Evolutionary conservation across 2,113 vertebrate genomes (phyloP).

Genomic region (Conger conger): DNA sequence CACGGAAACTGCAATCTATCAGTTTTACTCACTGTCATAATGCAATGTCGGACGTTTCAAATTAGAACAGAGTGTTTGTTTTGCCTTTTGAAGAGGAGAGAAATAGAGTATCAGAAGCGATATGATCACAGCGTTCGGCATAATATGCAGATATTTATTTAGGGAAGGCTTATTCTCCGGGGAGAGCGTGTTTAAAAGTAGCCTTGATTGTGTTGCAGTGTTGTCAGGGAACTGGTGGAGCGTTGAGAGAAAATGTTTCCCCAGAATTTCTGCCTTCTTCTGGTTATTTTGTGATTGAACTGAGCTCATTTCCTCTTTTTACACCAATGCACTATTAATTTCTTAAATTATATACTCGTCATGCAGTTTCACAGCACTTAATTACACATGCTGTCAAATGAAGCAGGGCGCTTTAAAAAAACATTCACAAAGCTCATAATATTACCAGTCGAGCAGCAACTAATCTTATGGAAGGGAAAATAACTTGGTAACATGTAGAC

Average conservation of each 20-base stretch:
- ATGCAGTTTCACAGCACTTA: background rate
- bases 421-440: background rate
- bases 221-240: background rate
- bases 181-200: background rate
- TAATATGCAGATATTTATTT: background rate
- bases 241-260: background rate
- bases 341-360: no score
- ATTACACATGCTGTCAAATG: background rate
- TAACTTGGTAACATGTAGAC: background rate
- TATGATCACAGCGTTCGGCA: background rate
- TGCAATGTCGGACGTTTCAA: background rate
- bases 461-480: background rate
- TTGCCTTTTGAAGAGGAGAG: background rate
- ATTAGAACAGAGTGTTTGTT: background rate
- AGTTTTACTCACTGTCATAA: background rate
- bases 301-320: no score
- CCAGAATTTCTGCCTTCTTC: background rate
- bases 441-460: background rate
- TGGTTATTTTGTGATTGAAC: background rate
- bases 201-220: background rate
- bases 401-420: background rate
- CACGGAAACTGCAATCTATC: background rate
- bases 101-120: background rate
- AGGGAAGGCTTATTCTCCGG: background rate
- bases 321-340: no score